These are phyloP conservation scores for Centrocercus urophasianus DNA, from an alignment of 2,113 vertebrate species.

Conservation along the genomic window DNA sequence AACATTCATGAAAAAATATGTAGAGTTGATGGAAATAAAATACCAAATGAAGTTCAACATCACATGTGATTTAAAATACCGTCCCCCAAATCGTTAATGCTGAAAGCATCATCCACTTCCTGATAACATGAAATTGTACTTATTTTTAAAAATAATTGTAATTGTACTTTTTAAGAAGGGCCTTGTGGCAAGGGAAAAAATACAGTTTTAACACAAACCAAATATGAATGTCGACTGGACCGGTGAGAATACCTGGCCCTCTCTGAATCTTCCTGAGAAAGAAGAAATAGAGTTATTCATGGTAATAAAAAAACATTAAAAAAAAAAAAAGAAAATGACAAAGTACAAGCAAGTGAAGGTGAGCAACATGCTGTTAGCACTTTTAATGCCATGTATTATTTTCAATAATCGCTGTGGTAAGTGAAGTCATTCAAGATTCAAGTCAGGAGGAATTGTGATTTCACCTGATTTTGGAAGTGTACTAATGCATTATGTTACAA, in stretches of 20 bases:
- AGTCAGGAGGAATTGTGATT: neutral
- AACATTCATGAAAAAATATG: neutral
- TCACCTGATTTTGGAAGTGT: neutral
- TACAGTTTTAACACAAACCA: constrained; percentile 86
- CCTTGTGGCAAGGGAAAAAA: neutral
- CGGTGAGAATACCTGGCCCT: constrained; percentile 86
- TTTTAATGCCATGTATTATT: neutral
- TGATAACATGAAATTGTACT: constrained; percentile 59
- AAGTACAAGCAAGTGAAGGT: neutral
- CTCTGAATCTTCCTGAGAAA: constrained; percentile 91
- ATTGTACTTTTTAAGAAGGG: neutral
- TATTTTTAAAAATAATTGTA: neutral
- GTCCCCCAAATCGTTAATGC: constrained; percentile 81
- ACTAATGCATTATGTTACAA: neutral
- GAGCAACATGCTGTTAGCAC: neutral
- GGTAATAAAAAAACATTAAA: no score
- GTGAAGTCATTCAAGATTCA: neutral
- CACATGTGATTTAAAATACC: constrained; percentile 65
- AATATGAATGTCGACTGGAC: constrained; percentile 80
- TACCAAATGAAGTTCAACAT: neutral
- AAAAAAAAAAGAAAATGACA: neutral
- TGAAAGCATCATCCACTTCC: constrained; percentile 79
- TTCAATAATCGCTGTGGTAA: neutral
- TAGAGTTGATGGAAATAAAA: neutral
- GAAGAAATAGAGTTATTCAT: constrained; percentile 67